These are phyloP conservation scores for Eutrigla gurnardus DNA, from an alignment of 2,797 vertebrate genomes.

Conservation along the genomic window DNA sequence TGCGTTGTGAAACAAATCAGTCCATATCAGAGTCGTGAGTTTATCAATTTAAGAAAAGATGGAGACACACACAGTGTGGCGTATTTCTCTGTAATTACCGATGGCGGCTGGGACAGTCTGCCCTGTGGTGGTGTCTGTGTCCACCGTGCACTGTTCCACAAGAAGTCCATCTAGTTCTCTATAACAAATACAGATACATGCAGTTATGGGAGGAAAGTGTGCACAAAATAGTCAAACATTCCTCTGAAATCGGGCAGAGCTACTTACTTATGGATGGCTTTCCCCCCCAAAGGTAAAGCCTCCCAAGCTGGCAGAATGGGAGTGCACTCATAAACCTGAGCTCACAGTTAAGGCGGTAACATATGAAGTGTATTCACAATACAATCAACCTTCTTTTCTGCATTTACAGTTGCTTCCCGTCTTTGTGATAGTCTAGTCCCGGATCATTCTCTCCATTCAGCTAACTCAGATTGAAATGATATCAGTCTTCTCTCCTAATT, in stretches of 20 bases:
- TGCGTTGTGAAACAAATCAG: conserved; percentile 15
- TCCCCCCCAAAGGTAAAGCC: conserved; percentile 94
- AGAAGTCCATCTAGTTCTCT: conserved; percentile 93
- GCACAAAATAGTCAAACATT: conserved; percentile 11
- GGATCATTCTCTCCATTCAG: not conserved
- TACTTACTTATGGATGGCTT: conserved; percentile 96
- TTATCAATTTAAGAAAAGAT: not conserved
- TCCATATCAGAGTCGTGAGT: not conserved
- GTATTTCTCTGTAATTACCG: conserved; percentile 78
- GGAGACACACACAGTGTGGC: not conserved
- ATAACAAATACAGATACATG: conserved; percentile 22
- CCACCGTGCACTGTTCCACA: conserved; percentile 93
- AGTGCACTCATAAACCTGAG: conserved; percentile 95
- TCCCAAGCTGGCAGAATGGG: conserved; percentile 96
- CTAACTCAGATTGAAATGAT: not conserved
- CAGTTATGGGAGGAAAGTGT: not conserved
- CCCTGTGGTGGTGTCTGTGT: conserved; percentile 89
- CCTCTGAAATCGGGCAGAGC: conserved; percentile 13
- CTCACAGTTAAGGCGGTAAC: conserved; percentile 74
- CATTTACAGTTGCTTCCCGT: not conserved
- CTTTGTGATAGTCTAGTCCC: not conserved
- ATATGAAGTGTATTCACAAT: not conserved
- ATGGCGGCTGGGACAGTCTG: conserved; percentile 91
- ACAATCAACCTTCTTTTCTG: not conserved
- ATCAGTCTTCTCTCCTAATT: not conserved